Base-by-base conservation (phyloP, 2,888 invertebrate genomes). In the Palloptera scutellata region DNA sequence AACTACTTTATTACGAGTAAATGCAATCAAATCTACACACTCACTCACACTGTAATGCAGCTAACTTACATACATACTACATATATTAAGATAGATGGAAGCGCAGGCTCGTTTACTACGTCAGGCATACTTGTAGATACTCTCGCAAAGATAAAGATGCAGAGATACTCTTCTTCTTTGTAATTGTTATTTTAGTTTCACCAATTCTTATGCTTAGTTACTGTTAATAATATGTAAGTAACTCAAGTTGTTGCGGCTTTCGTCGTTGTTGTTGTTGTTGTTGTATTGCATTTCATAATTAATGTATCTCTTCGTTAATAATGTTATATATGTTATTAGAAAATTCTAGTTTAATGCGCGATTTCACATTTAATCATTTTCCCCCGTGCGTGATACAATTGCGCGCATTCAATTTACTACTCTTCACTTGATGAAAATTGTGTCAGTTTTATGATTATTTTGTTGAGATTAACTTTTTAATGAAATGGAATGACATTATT, bases 1-100 rank as follows among this genome's bases (percentile, higher is more conserved):
- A 79, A 79, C 75, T 76, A 77, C 78, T 77, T 79, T 75, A 78
- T 79, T 79, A 79, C 74, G 72, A 45, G 30, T 40, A 15, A 9
- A 41, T 54, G 9, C 48, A 48, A 30, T 61, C n/a, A 51, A n/a
- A 30, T 17, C 61, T 30, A 30, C 30, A 30, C 30, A 30, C 30
- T 30, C 30, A 30, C 30, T 30, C 30, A 30, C 30, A 30, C 30
- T 30, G 30, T 30, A 30, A 30, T 30, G 30, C 30, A 30, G 30
- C 30, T 4, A 30, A 30, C n/a, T n/a, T n/a, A n/a, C n/a, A n/a
- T n/a, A n/a, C n/a, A n/a, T n/a, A n/a, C n/a, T n/a, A n/a, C n/a
- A n/a, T n/a, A 30, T 30, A 2, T 30, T 30, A 30, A 2, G 2
- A 30, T 30, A 30, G 30, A 4, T 30, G 30, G 3, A 30, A 30